These are phyloP conservation scores for Trimorus sp. DNA, from an alignment of 2,888 invertebrate genomes.

Conservation along the genomic window DNA sequence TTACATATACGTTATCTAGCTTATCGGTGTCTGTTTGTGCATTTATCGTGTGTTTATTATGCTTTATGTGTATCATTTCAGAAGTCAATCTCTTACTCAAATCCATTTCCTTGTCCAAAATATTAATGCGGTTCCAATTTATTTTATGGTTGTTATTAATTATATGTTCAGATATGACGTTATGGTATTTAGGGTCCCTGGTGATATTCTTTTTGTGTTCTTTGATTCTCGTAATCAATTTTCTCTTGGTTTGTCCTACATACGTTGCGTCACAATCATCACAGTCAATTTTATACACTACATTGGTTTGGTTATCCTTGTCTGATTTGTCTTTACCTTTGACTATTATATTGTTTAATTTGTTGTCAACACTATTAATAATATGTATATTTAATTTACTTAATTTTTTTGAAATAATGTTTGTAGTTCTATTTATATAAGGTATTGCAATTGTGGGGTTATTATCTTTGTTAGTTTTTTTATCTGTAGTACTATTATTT, in stretches of 20 bases:
- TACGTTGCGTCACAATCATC: not conserved
- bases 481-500: not conserved
- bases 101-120: not conserved
- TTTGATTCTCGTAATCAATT: not conserved
- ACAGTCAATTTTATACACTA: not conserved
- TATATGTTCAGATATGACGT: not conserved
- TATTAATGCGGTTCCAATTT: not conserved
- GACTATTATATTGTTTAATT: not conserved
- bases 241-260: not conserved
- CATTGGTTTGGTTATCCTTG: not conserved
- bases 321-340: conserved; percentile 1
- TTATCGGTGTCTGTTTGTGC: conserved; percentile 1
- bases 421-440: not conserved
- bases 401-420: not conserved
- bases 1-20: not conserved
- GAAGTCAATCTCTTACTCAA: not conserved
- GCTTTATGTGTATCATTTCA: conserved; percentile 6
- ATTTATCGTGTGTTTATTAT: not conserved
- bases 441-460: not conserved
- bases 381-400: not conserved
- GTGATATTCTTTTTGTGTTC: conserved; percentile 3
- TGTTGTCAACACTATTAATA: not conserved
- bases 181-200: not conserved
- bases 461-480: not conserved
- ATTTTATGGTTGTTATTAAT: not conserved